These are phyloP conservation scores for Astropecten irregularis DNA, from an alignment of 53 echinoderm and acorn worm species.

Conservation along the genomic window DNA sequence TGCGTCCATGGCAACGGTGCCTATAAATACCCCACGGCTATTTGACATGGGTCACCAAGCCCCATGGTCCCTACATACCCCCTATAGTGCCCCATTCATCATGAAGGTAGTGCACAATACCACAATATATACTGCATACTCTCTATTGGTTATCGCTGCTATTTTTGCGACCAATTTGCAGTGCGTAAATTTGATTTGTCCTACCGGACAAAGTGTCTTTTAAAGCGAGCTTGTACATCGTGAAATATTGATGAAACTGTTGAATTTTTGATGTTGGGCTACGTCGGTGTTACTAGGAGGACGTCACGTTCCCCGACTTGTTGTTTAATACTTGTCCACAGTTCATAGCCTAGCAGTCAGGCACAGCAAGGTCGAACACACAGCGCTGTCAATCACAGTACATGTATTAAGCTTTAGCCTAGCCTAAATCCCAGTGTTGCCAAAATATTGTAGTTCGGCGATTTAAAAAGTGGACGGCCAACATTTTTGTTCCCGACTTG, in stretches of 20 bases:
- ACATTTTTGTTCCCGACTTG: no score
- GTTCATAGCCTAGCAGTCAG: no score
- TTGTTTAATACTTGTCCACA: not conserved
- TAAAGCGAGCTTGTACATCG: slow-evolving; percentile 2
- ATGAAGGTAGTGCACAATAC: not conserved
- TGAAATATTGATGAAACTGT: not conserved
- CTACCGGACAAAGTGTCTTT: not conserved
- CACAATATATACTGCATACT: not conserved
- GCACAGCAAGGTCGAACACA: no score
- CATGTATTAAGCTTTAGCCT: no score
- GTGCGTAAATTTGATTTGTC: not conserved
- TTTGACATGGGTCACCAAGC: slow-evolving; percentile 18
- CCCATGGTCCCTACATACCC: not conserved
- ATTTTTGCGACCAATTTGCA: not conserved
- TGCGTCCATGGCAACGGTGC: slow-evolving; percentile 38
- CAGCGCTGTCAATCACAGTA: no score
- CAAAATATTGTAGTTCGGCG: no score
- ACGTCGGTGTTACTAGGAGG: not conserved
- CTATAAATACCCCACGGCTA: not conserved
- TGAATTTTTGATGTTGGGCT: slow-evolving; percentile 17
- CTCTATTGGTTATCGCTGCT: not conserved
- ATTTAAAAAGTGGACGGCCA: no score
- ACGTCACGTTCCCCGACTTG: not conserved
- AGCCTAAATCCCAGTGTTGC: no score
- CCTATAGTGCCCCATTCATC: not conserved